Evolutionary conservation across 2,797 vertebrate species (phyloP).

Genomic region (Gallirallus australis): DNA sequence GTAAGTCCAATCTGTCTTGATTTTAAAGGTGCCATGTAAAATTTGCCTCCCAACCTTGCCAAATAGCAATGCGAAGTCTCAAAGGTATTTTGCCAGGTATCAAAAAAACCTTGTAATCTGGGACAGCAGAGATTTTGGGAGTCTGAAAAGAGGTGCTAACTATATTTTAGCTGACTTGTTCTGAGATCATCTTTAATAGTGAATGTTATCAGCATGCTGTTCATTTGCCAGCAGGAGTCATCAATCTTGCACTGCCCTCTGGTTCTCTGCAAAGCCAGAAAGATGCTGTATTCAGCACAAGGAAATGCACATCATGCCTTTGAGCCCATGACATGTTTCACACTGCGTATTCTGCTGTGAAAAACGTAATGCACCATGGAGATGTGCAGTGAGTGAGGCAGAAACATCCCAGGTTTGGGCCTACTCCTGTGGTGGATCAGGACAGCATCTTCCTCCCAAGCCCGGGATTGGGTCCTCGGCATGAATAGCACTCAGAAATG

Average conservation of each 20-base stretch:
- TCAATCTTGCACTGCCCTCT: neutral
- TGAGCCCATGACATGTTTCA: neutral
- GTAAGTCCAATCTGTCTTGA: neutral
- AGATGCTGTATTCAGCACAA: neutral
- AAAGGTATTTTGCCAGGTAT: neutral
- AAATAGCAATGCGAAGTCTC: neutral
- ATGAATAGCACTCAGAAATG: neutral
- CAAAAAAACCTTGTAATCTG: neutral
- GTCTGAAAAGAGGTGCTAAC: neutral
- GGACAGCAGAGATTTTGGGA: neutral
- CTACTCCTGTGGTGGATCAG: neutral
- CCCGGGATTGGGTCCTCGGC: neutral
- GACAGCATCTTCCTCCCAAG: neutral
- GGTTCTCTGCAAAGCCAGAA: neutral
- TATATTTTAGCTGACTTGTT: neutral
- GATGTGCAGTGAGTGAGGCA: neutral
- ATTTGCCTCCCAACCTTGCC: neutral
- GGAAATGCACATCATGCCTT: neutral
- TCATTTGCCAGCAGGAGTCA: neutral
- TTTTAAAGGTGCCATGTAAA: neutral
- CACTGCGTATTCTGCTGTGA: neutral
- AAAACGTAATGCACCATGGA: accelerated
- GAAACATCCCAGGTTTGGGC: neutral
- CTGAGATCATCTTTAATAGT: neutral
- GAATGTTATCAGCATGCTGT: neutral